Conservation (phyloP, 2,113 vertebrate species). For the Calypte anna region DNA sequence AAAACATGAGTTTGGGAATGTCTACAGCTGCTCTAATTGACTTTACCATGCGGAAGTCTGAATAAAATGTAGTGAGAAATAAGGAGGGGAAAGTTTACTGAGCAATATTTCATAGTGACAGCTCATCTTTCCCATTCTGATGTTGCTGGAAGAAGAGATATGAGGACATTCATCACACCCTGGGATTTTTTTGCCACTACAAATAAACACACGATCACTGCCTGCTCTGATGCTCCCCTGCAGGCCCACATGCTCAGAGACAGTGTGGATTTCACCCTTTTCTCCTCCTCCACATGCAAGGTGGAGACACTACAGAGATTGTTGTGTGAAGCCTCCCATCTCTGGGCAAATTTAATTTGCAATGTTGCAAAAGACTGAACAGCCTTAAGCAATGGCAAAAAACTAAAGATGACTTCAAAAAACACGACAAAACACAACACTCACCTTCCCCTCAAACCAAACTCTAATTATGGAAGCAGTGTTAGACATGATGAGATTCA, state of each 20-base stretch:
- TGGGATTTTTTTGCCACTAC: background rate
- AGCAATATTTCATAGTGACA: slow-evolving; percentile 1
- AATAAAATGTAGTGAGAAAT: background rate
- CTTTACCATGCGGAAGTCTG: background rate
- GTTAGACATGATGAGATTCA: background rate
- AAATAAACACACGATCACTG: background rate
- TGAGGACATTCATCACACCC: background rate
- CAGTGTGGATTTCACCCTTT: background rate
- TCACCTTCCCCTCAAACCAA: background rate
- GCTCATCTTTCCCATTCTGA: slow-evolving; percentile 1
- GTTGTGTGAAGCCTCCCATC: background rate
- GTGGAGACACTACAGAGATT: background rate
- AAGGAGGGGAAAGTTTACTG: background rate
- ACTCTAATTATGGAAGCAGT: background rate
- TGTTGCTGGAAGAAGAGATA: background rate
- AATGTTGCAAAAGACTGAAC: background rate
- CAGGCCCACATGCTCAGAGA: background rate
- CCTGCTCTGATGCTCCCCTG: background rate
- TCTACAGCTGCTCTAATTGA: background rate
- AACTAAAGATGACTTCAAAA: background rate
- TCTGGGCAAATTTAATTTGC: background rate
- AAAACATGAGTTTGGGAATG: background rate
- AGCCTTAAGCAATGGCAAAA: background rate
- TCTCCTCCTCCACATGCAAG: background rate
- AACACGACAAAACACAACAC: background rate